Percentiles rank a stretch among this genome's conserved stretches.
Conservation (phyloP, 1,140 invertebrate genomes). For the Drosophila obscura region DNA sequence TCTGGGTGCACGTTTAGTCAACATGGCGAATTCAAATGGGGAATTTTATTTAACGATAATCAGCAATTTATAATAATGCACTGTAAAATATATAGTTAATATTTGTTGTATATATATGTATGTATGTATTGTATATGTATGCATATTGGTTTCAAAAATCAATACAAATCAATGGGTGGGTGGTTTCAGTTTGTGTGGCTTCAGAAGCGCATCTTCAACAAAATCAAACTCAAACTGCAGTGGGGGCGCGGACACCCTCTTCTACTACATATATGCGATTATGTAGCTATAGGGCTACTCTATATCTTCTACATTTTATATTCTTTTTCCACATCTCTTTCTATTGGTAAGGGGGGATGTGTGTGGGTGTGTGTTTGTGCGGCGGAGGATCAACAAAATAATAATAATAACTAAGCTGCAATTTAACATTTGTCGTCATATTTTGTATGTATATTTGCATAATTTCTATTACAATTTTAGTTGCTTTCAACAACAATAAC, state of each 20-base stretch:
- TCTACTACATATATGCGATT: conserved; percentile 1
- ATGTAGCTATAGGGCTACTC: no score
- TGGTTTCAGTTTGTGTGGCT: conserved; percentile 11
- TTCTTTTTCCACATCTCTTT: conserved; percentile 14
- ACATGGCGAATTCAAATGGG: conserved; percentile 74
- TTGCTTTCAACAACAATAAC: conserved; percentile 82
- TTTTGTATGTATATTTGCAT: conserved; percentile 78
- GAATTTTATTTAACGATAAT: conserved; percentile 80
- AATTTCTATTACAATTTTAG: conserved; percentile 81
- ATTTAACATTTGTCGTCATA: conserved; percentile 77
- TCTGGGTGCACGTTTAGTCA: conserved; percentile 51
- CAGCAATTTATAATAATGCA: conserved; percentile 79
- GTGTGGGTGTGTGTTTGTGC: conserved; percentile 1
- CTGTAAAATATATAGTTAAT: conserved; percentile 69
- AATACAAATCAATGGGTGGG: conserved; percentile 12
- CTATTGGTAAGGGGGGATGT: no score
- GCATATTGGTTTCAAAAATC: conserved; percentile 31
- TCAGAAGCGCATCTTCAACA: conserved; percentile 36
- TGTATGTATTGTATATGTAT: conserved; percentile 22
- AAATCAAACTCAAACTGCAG: conserved; percentile 16
- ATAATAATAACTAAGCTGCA: conserved; percentile 75
- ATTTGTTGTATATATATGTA: conserved; percentile 43
- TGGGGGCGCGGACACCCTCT: background rate
- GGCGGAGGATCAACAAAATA: conserved; percentile 45
- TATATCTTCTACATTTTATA: conserved; percentile 43